Base-by-base conservation (phyloP, 2,797 vertebrate genomes). In the Eptatretus atami region DNA sequence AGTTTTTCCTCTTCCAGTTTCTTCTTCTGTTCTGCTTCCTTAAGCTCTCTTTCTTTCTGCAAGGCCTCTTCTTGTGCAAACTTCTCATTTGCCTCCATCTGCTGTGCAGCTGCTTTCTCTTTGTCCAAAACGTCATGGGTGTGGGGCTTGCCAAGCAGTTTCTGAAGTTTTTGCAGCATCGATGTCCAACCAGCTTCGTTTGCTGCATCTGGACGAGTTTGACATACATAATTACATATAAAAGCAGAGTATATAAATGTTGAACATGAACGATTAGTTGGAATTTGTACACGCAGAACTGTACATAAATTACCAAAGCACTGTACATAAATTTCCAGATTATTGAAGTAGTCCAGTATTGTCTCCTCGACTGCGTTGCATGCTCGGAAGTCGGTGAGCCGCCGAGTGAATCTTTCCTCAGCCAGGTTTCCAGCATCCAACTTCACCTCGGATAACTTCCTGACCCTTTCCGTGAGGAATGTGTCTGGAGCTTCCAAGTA, bases 301-400 rank as follows among this genome's bases (percentile, higher is more conserved):
- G 19, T 19, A 19, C 19, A 19, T 19, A 19, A 60, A 14, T 60
- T 81, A 94, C 90, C 84, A 9, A 90, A 76, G 66, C 72, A 69
- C 53, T 78, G 70, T 12, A 75, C 74, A 63, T 73, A 68, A 73
- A 88, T 70, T 70, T 82, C 79, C 57, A 78, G 71, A 67, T 88
- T 82, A 9, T 84, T 80, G 64, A 87, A 93, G 69, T 79, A 88
- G 74, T 78, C 82, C 60, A 79, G 68, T 55, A 84, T 78, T 0
- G 76, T 81, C 13, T 77, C 73, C 1, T 87, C 81, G 1, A 81
- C 77, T 0, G 68, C 65, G 25, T 77, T 80, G 63, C 66, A 69
- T 53, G 78, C 74, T 60, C 80, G 75, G 72, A 79, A 87, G 63
- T n/a, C 66, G 64, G 69, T 70, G 64, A 95, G 75, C 1, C 66